A percentile compares a stretch with the other conserved stretches of the same genome.
Evolutionary conservation across 2,797 vertebrate genomes (phyloP).

Genomic region (Harpagifer antarcticus): DNA sequence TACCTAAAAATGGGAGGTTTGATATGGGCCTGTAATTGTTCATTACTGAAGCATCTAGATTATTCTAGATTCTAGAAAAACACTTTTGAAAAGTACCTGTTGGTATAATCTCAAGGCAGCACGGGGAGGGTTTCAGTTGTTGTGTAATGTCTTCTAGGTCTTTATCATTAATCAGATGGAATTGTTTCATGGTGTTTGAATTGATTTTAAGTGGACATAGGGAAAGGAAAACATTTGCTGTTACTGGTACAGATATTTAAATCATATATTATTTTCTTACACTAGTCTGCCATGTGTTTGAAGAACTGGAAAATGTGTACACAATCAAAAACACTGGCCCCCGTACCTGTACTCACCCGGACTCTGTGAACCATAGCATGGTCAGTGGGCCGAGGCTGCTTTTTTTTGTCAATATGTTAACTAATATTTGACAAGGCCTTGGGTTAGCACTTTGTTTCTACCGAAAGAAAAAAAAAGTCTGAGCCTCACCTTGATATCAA

Average conservation of each 20-base stretch:
- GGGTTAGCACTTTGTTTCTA: constrained; percentile 51
- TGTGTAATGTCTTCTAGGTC: no score
- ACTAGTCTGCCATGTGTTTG: not conserved
- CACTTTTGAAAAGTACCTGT: no score
- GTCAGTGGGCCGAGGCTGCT: constrained; percentile 2
- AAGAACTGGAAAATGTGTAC: not conserved
- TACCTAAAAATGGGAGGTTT: no score
- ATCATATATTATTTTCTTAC: not conserved
- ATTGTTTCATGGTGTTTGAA: no score
- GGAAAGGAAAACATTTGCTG: no score
- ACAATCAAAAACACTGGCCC: constrained; percentile 13
- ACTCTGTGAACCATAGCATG: constrained; percentile 5
- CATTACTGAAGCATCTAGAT: no score
- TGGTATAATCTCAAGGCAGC: no score
- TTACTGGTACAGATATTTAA: not conserved
- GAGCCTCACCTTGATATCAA: constrained; percentile 46
- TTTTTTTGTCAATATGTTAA: constrained; percentile 55
- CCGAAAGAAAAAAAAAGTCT: constrained; percentile 52
- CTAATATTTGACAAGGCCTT: constrained; percentile 52
- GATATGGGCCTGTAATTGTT: no score
- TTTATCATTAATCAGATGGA: no score
- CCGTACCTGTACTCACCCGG: not conserved
- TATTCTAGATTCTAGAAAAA: no score
- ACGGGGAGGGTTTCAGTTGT: no score
- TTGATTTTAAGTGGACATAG: no score